Evolutionary conservation across 1,140 invertebrate genomes (phyloP).

Genomic region (Xylocopa sonorina): DNA sequence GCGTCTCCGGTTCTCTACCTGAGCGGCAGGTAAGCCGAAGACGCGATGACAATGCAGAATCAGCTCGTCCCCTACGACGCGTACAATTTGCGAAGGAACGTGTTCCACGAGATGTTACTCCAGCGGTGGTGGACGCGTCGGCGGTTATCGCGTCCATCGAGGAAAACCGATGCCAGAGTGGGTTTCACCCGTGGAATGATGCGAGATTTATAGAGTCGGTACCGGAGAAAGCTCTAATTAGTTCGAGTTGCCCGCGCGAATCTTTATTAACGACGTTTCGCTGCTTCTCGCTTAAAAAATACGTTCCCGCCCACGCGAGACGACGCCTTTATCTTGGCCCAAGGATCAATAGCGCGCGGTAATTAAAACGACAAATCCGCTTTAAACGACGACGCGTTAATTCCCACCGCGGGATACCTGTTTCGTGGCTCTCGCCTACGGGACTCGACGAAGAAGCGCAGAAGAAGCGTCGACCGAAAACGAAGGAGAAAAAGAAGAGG

Average conservation of each 20-base stretch:
- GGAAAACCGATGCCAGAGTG: neutral
- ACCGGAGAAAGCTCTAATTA: slow-evolving; percentile 44
- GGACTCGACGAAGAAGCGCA: too few relatives aligned
- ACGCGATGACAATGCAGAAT: slow-evolving; percentile 38
- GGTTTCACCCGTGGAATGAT: neutral
- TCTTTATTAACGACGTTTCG: slow-evolving; percentile 37
- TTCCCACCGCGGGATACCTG: too few relatives aligned
- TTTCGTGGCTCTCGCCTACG: neutral
- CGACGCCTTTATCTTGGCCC: neutral
- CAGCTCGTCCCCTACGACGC: too few relatives aligned
- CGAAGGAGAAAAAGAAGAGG: neutral
- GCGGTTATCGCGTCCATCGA: too few relatives aligned
- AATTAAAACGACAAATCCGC: neutral
- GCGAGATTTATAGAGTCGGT: neutral
- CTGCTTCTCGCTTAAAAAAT: neutral
- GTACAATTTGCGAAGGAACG: neutral
- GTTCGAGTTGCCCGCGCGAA: slow-evolving; percentile 12
- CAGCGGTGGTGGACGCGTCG: slow-evolving; percentile 4
- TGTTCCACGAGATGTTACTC: slow-evolving; percentile 26
- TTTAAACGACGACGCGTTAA: neutral
- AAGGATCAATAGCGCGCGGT: neutral
- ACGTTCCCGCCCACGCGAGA: neutral
- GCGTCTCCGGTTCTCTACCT: slow-evolving; percentile 19
- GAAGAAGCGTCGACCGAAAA: neutral
- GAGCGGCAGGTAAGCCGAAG: slow-evolving; percentile 11